phyloP scores from a whole-genome alignment of 2,888 invertebrate genomes.

The Chloromyia formosa region DNA sequence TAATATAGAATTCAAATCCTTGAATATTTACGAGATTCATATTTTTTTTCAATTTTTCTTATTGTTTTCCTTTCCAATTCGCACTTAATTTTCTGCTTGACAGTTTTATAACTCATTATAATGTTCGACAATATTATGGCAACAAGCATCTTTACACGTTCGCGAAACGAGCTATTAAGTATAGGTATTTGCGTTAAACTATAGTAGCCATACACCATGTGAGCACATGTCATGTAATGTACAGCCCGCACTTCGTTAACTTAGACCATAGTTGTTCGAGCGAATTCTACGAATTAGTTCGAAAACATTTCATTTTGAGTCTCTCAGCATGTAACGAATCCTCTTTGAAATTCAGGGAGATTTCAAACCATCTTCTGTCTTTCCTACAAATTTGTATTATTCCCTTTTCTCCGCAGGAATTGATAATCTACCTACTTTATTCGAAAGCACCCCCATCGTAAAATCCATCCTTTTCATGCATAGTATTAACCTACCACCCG shows the following conservation, averaged over 20 bases:
- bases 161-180: slow-evolving; percentile 32
- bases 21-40: not conserved
- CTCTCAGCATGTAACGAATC: not conserved
- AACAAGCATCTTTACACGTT: slow-evolving; percentile 4
- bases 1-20: not conserved
- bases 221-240: slow-evolving; percentile 3
- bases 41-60: not conserved
- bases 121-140: slow-evolving; percentile 11
- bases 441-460: too few relatives aligned
- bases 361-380: too few relatives aligned
- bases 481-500: not conserved
- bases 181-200: slow-evolving; percentile 13
- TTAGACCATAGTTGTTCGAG: not conserved
- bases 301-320: not conserved
- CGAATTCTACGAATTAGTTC: not conserved
- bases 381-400: too few relatives aligned
- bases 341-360: too few relatives aligned
- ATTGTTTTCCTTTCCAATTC: slow-evolving; percentile 5
- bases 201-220: not conserved
- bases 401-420: too few relatives aligned
- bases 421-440: too few relatives aligned
- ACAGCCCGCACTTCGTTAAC: too few relatives aligned
- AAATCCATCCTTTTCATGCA: not conserved
- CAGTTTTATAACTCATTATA: slow-evolving; percentile 38
- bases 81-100: slow-evolving; percentile 13